phyloP scores from a whole-genome alignment of 2,113 vertebrate genomes.

The Benitochromis conjunctus region DNA sequence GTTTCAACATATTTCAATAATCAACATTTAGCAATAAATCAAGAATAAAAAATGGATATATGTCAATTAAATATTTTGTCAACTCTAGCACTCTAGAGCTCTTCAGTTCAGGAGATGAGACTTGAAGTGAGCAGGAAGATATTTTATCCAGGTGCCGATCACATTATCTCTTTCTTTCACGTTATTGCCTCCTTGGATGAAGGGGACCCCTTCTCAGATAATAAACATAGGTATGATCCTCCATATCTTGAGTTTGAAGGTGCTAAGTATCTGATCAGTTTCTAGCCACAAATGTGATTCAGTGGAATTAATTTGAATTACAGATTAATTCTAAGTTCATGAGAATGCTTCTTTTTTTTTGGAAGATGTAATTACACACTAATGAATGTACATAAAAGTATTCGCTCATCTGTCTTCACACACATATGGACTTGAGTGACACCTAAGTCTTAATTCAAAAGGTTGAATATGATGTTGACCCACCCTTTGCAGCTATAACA shows the following conservation, averaged over 20 bases:
- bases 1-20: neutral
- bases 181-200: neutral
- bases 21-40: neutral
- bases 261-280: neutral
- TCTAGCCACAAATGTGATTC: neutral
- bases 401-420: rapidly evolving
- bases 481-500: too few species aligned
- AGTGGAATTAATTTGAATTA: neutral
- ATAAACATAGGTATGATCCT: neutral
- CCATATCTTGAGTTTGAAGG: neutral
- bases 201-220: neutral
- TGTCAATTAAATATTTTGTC: neutral
- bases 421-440: too few species aligned
- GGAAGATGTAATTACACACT: neutral
- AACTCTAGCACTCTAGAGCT: neutral
- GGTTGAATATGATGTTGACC: too few species aligned
- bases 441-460: too few species aligned
- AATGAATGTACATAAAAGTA: neutral
- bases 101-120: rapidly evolving
- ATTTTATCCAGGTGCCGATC: rapidly evolving
- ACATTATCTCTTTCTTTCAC: neutral
- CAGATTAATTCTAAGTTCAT: neutral
- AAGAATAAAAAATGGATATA: neutral
- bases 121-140: neutral
- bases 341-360: neutral